These are phyloP conservation scores for Aselliscus stoliczkanus DNA, from an alignment of 2,797 vertebrate genomes.

Conservation along the genomic window DNA sequence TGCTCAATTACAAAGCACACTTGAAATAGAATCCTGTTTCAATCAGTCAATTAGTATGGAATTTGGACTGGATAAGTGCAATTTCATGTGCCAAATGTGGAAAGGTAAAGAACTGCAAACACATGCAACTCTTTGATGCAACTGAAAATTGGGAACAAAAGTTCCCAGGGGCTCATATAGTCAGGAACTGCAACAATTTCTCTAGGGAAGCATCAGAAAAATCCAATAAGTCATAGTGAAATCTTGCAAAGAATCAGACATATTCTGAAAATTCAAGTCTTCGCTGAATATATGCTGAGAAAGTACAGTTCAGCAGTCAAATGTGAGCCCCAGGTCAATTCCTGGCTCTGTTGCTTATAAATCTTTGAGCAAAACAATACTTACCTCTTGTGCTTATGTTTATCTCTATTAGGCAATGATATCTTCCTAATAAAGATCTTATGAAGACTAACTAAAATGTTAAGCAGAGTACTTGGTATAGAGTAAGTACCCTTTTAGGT, in stretches of 20 bases:
- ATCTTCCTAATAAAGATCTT: background rate
- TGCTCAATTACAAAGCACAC: constrained; percentile 51
- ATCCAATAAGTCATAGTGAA: background rate
- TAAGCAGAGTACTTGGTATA: background rate
- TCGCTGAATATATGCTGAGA: background rate
- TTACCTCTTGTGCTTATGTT: background rate
- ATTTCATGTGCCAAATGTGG: constrained; percentile 32
- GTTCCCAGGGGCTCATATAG: background rate
- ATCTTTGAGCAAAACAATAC: background rate
- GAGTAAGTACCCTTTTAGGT: background rate
- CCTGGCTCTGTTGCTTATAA: background rate
- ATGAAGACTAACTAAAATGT: background rate
- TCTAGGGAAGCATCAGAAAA: background rate
- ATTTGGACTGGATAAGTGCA: constrained; percentile 25
- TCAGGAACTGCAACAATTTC: background rate
- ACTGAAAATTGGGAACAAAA: background rate
- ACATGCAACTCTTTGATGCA: constrained; percentile 26
- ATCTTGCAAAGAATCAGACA: background rate
- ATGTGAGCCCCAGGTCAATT: background rate
- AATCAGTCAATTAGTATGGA: constrained; percentile 26
- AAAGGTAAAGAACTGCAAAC: constrained; percentile 11
- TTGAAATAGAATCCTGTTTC: constrained; percentile 64
- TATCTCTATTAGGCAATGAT: background rate
- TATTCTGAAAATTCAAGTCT: background rate
- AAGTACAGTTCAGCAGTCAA: background rate